These are phyloP conservation scores for Nomia melanderi DNA, from an alignment of 1,140 invertebrate species.

Conservation along the genomic window DNA sequence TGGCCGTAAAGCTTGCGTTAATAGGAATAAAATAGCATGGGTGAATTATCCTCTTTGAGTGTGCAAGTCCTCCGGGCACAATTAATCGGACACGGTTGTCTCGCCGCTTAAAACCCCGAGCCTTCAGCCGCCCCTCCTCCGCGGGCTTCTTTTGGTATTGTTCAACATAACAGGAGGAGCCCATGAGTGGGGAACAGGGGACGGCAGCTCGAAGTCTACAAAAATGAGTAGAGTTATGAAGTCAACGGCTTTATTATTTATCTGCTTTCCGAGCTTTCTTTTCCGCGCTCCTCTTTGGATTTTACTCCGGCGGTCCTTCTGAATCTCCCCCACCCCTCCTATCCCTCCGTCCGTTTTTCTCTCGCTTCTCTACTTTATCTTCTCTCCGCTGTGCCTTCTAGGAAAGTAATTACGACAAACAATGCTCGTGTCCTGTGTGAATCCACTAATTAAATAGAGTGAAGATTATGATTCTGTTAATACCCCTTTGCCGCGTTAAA, in stretches of 20 bases:
- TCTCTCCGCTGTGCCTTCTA: not conserved
- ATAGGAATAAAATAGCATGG: slow-evolving; percentile 53
- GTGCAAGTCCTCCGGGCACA: slow-evolving; percentile 64
- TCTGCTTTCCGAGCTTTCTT: slow-evolving; percentile 29
- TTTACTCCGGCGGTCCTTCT: not conserved
- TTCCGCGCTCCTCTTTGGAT: slow-evolving; percentile 1
- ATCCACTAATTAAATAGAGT: slow-evolving; percentile 39
- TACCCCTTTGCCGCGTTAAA: not conserved
- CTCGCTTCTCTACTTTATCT: not conserved
- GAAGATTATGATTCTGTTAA: not conserved
- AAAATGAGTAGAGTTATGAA: slow-evolving; percentile 41
- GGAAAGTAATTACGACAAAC: slow-evolving; percentile 43
- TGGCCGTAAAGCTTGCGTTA: slow-evolving; percentile 37
- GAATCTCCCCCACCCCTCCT: too few relatives aligned
- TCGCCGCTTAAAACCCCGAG: slow-evolving; percentile 39
- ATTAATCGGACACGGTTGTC: slow-evolving; percentile 69
- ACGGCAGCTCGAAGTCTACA: slow-evolving; percentile 5
- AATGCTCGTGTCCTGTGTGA: slow-evolving; percentile 21
- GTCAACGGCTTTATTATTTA: slow-evolving; percentile 53
- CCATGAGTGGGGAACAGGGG: not conserved
- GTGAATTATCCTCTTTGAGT: slow-evolving; percentile 67
- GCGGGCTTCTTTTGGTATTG: slow-evolving; percentile 45
- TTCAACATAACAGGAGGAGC: slow-evolving; percentile 44
- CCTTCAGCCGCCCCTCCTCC: slow-evolving; percentile 9
- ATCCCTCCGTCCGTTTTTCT: not conserved